Base-by-base conservation (phyloP, 2,888 invertebrate genomes). In the Nesidiocoris tenuis region DNA sequence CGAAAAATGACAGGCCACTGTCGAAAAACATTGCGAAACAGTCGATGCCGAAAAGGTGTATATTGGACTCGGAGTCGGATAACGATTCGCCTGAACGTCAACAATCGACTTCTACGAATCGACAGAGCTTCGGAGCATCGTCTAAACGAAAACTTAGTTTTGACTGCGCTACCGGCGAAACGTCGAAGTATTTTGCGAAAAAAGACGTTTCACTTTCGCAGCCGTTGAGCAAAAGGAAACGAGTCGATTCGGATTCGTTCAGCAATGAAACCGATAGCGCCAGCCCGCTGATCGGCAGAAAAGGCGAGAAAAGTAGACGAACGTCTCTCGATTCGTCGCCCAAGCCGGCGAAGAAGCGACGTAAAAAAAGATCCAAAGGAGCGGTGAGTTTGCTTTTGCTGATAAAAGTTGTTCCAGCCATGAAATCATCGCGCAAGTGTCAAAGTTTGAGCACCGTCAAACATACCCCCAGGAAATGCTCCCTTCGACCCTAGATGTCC, bases 101-200 rank as follows among this genome's bases (percentile, higher is more conserved):
- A 1, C 19, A 65, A 19, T 24, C n/a, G 12, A 39, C 24, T 16
- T n/a, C n/a, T n/a, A n/a, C n/a, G n/a, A n/a, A n/a, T n/a, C n/a
- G 5, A 39, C 39, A 7, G 5, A 39, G 39, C 12, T 59, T n/a
- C 3, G 59, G 59, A 16, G 17, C n/a, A 1, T 9, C 54, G 16
- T 72, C 72, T 2, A 72, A 61, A 23, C 61, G 61, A n/a, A 72
- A 72, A 54, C 57, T 72, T 9, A 72, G 72, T 72, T 72, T 72
- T 39, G 72, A 72, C 18, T 23, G 23, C 7, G 63, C 61, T n/a
- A 18, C 39, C 19, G 70, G 57, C 17, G 70, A 59, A 16, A 72
- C 24, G 1, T 72, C 70, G 59, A 70, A 70, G 24, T 70, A 70
- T 18, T 70, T 70, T 21, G 67, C 19, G n/a, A n/a, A n/a, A n/a